Conservation (phyloP, 2,888 invertebrate species). For the Phania funesta region DNA sequence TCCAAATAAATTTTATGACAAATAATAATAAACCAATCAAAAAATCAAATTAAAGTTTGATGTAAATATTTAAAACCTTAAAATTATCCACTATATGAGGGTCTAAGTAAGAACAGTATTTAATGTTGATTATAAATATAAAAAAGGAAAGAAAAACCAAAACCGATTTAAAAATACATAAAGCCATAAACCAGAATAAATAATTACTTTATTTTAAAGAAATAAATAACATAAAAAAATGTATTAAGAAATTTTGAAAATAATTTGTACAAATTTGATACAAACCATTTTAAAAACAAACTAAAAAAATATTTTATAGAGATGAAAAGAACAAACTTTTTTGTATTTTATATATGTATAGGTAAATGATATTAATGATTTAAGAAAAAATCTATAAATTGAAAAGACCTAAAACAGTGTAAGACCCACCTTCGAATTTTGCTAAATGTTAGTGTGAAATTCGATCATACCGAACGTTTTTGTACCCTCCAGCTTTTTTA, state of each 20-base stretch:
- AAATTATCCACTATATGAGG: slow-evolving; percentile 56
- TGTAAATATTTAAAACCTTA: slow-evolving; percentile 46
- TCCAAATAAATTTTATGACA: slow-evolving; percentile 70
- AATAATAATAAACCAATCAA: slow-evolving; percentile 60
- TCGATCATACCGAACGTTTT: background rate
- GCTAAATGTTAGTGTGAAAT: background rate
- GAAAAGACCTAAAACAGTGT: slow-evolving; percentile 17
- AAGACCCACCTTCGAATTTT: slow-evolving; percentile 49
- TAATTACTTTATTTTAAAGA: slow-evolving; percentile 63
- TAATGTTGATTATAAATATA: slow-evolving; percentile 26
- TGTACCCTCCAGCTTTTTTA: background rate
- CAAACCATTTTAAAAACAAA: slow-evolving; percentile 37
- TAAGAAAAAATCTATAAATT: background rate
- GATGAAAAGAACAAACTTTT: slow-evolving; percentile 18
- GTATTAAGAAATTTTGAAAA: slow-evolving; percentile 8
- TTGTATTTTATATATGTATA: slow-evolving; percentile 52
- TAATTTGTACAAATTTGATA: slow-evolving; percentile 64
- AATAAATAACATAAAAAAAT: slow-evolving; percentile 27
- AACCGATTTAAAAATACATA: slow-evolving; percentile 1
- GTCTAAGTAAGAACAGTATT: slow-evolving; percentile 49
- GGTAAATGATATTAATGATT: slow-evolving; percentile 21
- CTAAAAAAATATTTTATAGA: background rate
- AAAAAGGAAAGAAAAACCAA: background rate
- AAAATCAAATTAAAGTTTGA: slow-evolving; percentile 64
- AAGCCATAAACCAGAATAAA: slow-evolving; percentile 61